Conservation (phyloP, 2,888 invertebrate genomes). For the Orchesella flavescens region DNA sequence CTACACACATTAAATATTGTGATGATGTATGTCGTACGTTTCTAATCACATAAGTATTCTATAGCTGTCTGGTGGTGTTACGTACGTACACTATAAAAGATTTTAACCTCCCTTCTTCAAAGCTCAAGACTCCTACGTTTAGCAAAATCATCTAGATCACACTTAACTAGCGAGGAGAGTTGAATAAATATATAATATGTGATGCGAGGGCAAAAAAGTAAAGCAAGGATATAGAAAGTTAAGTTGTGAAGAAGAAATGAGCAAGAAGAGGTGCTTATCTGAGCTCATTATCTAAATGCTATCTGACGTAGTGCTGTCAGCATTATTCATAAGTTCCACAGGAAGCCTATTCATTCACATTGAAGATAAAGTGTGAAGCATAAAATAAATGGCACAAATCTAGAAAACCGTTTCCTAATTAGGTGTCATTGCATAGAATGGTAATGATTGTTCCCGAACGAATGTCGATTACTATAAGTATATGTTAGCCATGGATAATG, state of each 20-base stretch:
- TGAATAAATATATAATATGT: neutral
- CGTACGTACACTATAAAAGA: neutral
- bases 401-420: constrained; percentile 59
- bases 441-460: constrained; percentile 25
- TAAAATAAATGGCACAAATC: constrained; percentile 54
- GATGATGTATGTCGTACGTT: neutral
- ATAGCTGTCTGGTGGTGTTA: too few species aligned
- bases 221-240: constrained; percentile 49
- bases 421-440: constrained; percentile 42
- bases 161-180: neutral
- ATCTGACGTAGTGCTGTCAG: constrained; percentile 51
- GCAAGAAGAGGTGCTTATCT: constrained; percentile 28
- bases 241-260: constrained; percentile 33
- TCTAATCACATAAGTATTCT: neutral
- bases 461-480: constrained; percentile 7
- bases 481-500: constrained; percentile 7
- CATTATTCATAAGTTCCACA: constrained; percentile 41
- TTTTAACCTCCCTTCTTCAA: neutral
- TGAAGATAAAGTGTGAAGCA: constrained; percentile 44
- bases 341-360: constrained; percentile 40
- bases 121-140: too few species aligned
- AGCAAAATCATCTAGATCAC: too few species aligned
- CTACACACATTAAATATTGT: neutral
- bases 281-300: constrained; percentile 53
- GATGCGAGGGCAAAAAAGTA: neutral